Conservation (phyloP, 2,888 invertebrate species). For the Drosophila demipolita region DNA sequence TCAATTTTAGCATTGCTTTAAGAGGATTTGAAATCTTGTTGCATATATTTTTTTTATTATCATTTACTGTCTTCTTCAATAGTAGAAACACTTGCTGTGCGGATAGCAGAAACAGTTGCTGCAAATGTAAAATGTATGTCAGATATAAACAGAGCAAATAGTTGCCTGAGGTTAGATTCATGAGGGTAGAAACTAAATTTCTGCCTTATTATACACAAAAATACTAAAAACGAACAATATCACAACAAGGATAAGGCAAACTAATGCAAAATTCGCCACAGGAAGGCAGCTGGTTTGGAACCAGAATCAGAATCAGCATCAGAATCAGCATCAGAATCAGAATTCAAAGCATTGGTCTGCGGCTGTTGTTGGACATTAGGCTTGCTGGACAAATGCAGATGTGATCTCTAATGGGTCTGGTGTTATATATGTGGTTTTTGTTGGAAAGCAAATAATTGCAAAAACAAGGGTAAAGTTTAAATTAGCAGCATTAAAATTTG, state of each 20-base stretch:
- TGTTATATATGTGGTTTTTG: constrained; percentile 54
- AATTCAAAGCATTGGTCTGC: constrained; percentile 16
- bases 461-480: constrained; percentile 33
- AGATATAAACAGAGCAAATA: constrained; percentile 48
- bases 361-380: constrained; percentile 24
- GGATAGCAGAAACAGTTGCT: constrained; percentile 38
- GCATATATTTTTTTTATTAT: constrained; percentile 20
- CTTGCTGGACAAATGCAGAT: constrained; percentile 51
- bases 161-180: constrained; percentile 49
- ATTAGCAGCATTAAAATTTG: constrained; percentile 47
- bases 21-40: background rate
- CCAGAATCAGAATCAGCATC: background rate
- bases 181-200: constrained; percentile 44
- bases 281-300: constrained; percentile 42
- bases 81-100: constrained; percentile 24
- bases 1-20: background rate
- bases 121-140: constrained; percentile 65
- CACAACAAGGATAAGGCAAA: constrained; percentile 62
- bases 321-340: background rate
- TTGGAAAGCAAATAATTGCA: constrained; percentile 49
- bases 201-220: constrained; percentile 66
- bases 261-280: constrained; percentile 70
- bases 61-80: constrained; percentile 40
- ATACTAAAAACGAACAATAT: constrained; percentile 46
- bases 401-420: constrained; percentile 58